phyloP scores from a whole-genome alignment of 2,113 vertebrate species.

The Sminthopsis crassicaudata region DNA sequence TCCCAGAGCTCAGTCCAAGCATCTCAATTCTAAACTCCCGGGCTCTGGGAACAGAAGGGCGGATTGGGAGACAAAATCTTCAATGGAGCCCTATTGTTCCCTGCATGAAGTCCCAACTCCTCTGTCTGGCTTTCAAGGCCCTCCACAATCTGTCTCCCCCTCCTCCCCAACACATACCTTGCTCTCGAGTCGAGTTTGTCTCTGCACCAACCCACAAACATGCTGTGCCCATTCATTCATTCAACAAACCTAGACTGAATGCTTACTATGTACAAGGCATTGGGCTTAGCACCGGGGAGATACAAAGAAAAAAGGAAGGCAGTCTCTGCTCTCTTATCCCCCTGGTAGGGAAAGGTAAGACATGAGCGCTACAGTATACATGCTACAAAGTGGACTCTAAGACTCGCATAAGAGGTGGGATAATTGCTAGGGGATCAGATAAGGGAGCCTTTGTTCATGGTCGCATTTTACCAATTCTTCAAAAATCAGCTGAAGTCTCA shows the following conservation, averaged over 20 bases:
- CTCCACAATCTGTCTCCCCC: slow-evolving; percentile 33
- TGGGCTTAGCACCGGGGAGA: background rate
- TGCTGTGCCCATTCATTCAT: slow-evolving; percentile 1
- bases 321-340: background rate
- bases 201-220: background rate
- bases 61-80: background rate
- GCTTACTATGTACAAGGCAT: background rate
- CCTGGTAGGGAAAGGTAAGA: background rate
- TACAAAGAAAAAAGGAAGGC: background rate
- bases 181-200: background rate
- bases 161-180: slow-evolving; percentile 1
- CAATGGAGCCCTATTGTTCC: background rate
- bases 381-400: background rate
- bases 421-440: background rate
- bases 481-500: background rate
- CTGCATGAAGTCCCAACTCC: background rate
- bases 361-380: background rate
- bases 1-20: background rate
- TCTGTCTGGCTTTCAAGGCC: background rate
- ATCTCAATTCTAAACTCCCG: background rate
- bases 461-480: background rate
- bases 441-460: background rate
- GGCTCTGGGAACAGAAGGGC: slow-evolving; percentile 8
- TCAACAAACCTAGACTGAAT: background rate
- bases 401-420: background rate